Base-by-base conservation (phyloP, 2,888 invertebrate species). In the Galeopsomyia nigrocyanea region DNA sequence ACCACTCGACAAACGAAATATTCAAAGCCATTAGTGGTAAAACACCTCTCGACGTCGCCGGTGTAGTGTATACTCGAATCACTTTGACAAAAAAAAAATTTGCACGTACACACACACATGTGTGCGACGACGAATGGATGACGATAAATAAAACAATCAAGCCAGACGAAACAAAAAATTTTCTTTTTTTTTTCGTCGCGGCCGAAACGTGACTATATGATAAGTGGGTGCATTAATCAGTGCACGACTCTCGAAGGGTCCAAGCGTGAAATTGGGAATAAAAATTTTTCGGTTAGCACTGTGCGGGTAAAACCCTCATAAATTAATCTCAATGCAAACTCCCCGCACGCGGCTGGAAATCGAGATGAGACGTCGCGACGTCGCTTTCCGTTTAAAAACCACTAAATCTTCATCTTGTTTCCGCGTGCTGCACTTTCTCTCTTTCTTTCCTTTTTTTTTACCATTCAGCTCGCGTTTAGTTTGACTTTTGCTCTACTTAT, bases 181-280 rank as follows among this genome's bases (percentile, higher is more conserved):
- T 26, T 26, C 26, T 26, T 26, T 39, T 39, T 39, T 39, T 39
- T 39, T 39, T 10, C 39, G 5, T 39, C 39, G 1, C 7, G 13
- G 13, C 26, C 65, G 69, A 70, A 75, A 73, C 73, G 73, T 73
- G 70, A 75, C 70, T 26, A 70, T 73, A 75, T 73, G 75, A 68
- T 68, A 73, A 73, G 73, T 64, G 70, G 61, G n/a, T 9, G 60
- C 75, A 73, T 75, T 75, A 75, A 75, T 75, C 70, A 72, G n/a
- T 46, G 53, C 26, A 31, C 47, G 68, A 47, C 71, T 5, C 75
- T 75, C 70, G 71, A 73, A 75, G 5, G 5, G 76, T 76, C 56
- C 68, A 55, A 71, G 76, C 71, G 74, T 75, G 71, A 76, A 76
- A 76, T 76, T 76, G 74, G 57, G 73, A 76, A 76, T 74, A 72